A percentile compares a stretch with the other conserved stretches of the same genome.
Conservation (phyloP, 2,888 invertebrate genomes). For the Cremastinae sp. region DNA sequence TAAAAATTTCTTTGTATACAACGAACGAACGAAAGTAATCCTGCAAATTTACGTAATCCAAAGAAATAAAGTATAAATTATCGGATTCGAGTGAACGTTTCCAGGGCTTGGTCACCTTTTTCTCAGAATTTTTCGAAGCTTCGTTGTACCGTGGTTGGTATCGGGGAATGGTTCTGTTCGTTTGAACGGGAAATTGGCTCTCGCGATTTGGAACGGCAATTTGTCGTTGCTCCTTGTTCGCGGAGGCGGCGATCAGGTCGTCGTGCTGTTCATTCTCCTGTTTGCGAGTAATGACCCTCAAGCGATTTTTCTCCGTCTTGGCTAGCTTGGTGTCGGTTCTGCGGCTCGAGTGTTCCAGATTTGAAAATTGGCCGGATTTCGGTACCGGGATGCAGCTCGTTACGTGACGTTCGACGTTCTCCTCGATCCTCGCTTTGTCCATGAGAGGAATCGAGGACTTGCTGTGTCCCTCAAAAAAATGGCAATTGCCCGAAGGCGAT, state of each 20-base stretch:
- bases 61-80: neutral
- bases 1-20: conserved; percentile 13
- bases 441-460: conserved; percentile 10
- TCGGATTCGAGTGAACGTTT: neutral
- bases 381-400: conserved; percentile 70
- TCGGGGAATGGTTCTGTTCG: conserved; percentile 49
- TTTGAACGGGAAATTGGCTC: conserved; percentile 28
- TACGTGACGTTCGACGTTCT: conserved; percentile 32
- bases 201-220: conserved; percentile 51
- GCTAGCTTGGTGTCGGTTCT: conserved; percentile 70
- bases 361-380: conserved; percentile 62
- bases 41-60: neutral
- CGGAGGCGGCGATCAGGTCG: conserved; percentile 8
- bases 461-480: conserved; percentile 32
- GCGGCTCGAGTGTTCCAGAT: conserved; percentile 49
- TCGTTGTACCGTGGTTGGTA: conserved; percentile 46
- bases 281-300: conserved; percentile 72
- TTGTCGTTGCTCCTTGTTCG: conserved; percentile 68
- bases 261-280: conserved; percentile 38
- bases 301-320: conserved; percentile 77
- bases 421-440: conserved; percentile 34
- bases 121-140: conserved; percentile 27
- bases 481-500: conserved; percentile 7
- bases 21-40: neutral
- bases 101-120: conserved; percentile 43